Evolutionary conservation across 2,888 invertebrate species (phyloP).

Genomic region (Meloe dianella): DNA sequence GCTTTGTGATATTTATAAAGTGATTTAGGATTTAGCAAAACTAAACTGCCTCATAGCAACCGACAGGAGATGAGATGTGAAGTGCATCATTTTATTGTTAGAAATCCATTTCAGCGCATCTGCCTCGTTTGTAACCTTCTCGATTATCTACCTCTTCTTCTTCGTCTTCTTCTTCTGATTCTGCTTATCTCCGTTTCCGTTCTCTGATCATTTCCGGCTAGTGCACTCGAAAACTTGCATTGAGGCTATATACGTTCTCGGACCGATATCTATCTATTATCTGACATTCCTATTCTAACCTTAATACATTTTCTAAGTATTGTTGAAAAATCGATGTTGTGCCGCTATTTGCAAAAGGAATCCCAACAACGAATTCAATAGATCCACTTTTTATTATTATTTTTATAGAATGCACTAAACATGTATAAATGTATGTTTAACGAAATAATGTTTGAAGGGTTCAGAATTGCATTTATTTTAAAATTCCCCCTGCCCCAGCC

Average conservation of each 20-base stretch:
- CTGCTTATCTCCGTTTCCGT: slow-evolving; percentile 60
- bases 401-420: neutral
- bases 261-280: slow-evolving; percentile 47
- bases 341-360: slow-evolving; percentile 1
- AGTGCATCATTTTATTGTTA: slow-evolving; percentile 55
- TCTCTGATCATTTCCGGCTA: slow-evolving; percentile 59
- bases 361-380: neutral
- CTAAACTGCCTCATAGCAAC: neutral
- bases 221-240: slow-evolving; percentile 57
- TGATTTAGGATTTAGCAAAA: slow-evolving; percentile 6
- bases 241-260: slow-evolving; percentile 41
- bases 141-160: slow-evolving; percentile 50
- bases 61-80: slow-evolving; percentile 42
- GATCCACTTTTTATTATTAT: neutral
- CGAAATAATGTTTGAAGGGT: neutral
- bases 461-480: neutral
- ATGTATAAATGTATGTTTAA: too few relatives aligned
- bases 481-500: neutral
- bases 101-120: slow-evolving; percentile 56
- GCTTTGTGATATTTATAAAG: slow-evolving; percentile 4
- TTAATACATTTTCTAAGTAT: slow-evolving; percentile 40
- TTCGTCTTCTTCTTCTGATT: slow-evolving; percentile 55
- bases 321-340: slow-evolving; percentile 36
- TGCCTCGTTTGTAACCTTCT: slow-evolving; percentile 53
- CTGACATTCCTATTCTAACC: slow-evolving; percentile 39